A percentile compares a stretch with the other conserved stretches of the same genome.
Evolutionary conservation across 2,113 vertebrate genomes (phyloP).

Genomic region (Notarius lentiginosus): DNA sequence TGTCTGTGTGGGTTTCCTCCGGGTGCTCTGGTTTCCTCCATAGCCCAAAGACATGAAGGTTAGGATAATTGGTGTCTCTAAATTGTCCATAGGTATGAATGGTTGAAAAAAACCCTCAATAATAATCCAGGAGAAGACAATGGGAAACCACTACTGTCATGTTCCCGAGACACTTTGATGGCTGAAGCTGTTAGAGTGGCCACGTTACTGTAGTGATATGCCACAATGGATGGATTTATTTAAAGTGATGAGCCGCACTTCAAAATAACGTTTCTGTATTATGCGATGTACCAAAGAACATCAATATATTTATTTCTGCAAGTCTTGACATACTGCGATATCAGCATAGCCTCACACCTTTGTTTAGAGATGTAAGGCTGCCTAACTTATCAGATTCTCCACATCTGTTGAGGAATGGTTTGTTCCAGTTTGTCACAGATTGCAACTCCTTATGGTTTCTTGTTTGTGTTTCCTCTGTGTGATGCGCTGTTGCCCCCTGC

Average conservation of each 20-base stretch:
- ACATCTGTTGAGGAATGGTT: background rate
- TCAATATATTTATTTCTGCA: background rate
- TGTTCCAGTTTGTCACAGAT: background rate
- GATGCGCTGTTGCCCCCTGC: constrained; percentile 52
- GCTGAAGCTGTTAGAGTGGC: too few relatives aligned
- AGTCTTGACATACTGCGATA: background rate
- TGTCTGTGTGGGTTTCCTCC: too few relatives aligned
- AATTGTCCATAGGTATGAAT: too few relatives aligned
- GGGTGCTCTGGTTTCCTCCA: too few relatives aligned
- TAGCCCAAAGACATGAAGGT: too few relatives aligned
- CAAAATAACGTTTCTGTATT: background rate
- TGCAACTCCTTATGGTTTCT: background rate
- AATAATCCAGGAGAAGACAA: too few relatives aligned
- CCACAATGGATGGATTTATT: too few relatives aligned
- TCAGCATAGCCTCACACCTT: background rate
- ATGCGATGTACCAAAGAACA: background rate
- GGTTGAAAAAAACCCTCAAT: too few relatives aligned
- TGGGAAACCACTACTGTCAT: too few relatives aligned
- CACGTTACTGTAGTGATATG: too few relatives aligned
- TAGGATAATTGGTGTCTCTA: too few relatives aligned
- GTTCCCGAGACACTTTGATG: too few relatives aligned
- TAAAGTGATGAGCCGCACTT: background rate
- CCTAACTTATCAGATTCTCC: background rate
- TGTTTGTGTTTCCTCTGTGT: constrained; percentile 3
- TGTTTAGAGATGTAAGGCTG: background rate